Percentiles rank a stretch among this genome's conserved stretches.
phyloP scores from a whole-genome alignment of 2,888 invertebrate genomes.

The Nomada hirtipes region DNA sequence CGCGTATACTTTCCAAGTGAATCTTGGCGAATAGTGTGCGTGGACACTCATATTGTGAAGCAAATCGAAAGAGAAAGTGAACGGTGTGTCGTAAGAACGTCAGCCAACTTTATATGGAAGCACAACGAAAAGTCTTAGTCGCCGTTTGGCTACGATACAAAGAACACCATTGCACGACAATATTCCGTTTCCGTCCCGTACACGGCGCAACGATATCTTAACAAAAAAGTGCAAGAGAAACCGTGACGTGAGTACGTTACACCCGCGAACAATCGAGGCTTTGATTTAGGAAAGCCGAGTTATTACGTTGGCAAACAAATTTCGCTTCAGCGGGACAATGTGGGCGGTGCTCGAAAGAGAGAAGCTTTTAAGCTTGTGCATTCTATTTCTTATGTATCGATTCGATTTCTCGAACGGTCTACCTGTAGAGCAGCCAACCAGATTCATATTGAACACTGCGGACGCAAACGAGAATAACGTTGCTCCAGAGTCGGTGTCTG shows the following conservation, averaged over 20 bases:
- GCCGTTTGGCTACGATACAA: conserved; percentile 18
- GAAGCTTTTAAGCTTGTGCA: background rate
- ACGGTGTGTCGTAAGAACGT: conserved; percentile 73
- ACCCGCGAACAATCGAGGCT: background rate
- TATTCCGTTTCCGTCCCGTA: background rate
- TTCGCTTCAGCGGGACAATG: conserved; percentile 2
- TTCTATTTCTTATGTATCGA: conserved; percentile 47
- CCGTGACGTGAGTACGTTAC: background rate
- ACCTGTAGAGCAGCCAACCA: conserved; percentile 74
- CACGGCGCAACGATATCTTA: too few relatives aligned
- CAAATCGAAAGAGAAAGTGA: conserved; percentile 77
- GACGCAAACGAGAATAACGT: conserved; percentile 38
- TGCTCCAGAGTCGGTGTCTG: conserved; percentile 44
- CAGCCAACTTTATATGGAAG: conserved; percentile 40
- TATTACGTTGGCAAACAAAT: background rate
- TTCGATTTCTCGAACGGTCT: conserved; percentile 55
- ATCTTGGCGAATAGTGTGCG: conserved; percentile 16
- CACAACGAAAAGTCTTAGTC: conserved; percentile 67
- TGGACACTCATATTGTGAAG: conserved; percentile 43
- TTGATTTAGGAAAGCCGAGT: background rate
- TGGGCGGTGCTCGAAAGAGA: too few relatives aligned
- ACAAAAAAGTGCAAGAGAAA: background rate
- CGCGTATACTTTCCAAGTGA: background rate
- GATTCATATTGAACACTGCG: conserved; percentile 67
- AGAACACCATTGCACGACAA: background rate